Evolutionary conservation across 2,797 vertebrate species (phyloP).

Genomic region (Hemibagrus guttatus): DNA sequence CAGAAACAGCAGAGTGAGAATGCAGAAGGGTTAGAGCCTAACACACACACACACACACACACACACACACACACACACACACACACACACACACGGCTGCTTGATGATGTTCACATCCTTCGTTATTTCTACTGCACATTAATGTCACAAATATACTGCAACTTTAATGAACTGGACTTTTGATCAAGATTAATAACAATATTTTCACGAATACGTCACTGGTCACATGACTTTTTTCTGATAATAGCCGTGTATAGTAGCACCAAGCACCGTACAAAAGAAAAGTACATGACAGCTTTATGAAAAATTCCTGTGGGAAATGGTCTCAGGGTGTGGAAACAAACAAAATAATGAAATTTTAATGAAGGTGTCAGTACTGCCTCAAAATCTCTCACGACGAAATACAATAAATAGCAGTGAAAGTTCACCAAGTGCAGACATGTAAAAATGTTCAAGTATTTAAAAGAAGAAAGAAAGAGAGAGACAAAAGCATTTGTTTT

Average conservation of each 20-base stretch:
- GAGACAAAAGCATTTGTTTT: not conserved
- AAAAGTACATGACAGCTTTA: not conserved
- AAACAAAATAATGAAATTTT: not conserved
- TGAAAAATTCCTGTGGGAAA: not conserved
- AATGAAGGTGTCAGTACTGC: not conserved
- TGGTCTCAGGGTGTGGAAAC: not conserved
- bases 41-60: too few species aligned
- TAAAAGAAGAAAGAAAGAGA: not conserved
- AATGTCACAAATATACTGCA: not conserved
- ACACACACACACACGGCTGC: not conserved
- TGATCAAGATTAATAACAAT: too few species aligned
- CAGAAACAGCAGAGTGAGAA: not conserved
- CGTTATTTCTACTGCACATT: not conserved
- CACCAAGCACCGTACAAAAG: not conserved
- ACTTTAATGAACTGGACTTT: not conserved
- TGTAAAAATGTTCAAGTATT: not conserved
- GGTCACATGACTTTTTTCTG: conserved; percentile 3
- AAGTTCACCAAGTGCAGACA: not conserved
- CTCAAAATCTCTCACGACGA: not conserved
- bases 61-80: too few species aligned
- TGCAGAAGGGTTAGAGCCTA: not conserved
- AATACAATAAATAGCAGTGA: not conserved
- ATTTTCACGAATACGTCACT: not conserved
- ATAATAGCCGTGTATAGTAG: not conserved
- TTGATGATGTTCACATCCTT: not conserved